Percentiles rank a stretch among this genome's conserved stretches.
These are phyloP conservation scores for Acridotheres tristis DNA, from an alignment of 2,797 vertebrate genomes.

Conservation along the genomic window DNA sequence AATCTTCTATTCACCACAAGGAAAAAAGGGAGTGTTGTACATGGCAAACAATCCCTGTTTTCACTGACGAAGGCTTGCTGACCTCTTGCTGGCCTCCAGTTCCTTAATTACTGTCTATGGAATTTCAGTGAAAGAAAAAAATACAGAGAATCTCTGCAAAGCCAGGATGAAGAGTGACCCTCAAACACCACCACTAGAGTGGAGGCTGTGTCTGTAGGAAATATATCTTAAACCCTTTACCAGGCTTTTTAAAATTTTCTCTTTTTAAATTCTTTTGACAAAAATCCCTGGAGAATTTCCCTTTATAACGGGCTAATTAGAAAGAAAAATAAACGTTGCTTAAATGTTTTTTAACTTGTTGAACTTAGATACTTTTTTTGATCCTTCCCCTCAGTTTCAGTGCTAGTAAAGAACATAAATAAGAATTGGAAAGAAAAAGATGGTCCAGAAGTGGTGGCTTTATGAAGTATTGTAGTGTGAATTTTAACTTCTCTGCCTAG, in stretches of 20 bases:
- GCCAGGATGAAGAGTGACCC: conserved; percentile 69
- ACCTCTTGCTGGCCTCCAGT: conserved; percentile 89
- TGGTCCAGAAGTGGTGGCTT: neutral
- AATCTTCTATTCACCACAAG: conserved; percentile 84
- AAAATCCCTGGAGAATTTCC: conserved; percentile 13
- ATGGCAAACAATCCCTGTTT: conserved; percentile 90
- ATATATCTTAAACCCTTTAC: conserved; percentile 34
- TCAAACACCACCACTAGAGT: conserved; percentile 35
- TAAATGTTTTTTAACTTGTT: conserved; percentile 49
- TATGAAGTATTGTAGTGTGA: neutral
- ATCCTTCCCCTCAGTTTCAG: conserved; percentile 14
- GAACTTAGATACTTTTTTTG: conserved; percentile 38
- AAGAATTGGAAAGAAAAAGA: neutral
- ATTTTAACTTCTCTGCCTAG: neutral
- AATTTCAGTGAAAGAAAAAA: conserved; percentile 86
- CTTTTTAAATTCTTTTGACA: conserved; percentile 14
- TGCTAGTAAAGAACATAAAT: neutral
- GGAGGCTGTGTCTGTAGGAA: conserved; percentile 55
- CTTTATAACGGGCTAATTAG: conserved; percentile 9
- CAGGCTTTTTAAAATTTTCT: neutral
- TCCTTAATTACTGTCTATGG: conserved; percentile 90
- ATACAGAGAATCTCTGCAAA: conserved; percentile 72
- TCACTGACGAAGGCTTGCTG: conserved; percentile 86
- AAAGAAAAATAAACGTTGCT: conserved; percentile 66
- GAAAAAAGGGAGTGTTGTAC: conserved; percentile 93